A percentile compares a stretch with the other conserved stretches of the same genome.
Conservation (phyloP, 1,140 invertebrate species). For the Brachionus asplanchnoidis region DNA sequence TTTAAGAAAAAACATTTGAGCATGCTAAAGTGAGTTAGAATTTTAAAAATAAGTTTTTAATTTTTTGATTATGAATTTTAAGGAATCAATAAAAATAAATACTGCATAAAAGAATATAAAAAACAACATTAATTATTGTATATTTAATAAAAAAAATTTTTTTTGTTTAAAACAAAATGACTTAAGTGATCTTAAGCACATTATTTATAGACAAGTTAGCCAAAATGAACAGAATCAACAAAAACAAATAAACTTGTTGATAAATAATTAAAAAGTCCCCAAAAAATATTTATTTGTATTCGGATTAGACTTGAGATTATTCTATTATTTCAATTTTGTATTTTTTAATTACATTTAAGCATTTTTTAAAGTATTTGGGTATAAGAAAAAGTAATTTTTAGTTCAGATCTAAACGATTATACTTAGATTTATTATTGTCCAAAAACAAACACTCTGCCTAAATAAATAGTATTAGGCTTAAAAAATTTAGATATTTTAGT, state of each 20-base stretch:
- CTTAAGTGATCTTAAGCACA: not conserved
- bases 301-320: not conserved
- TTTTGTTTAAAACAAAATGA: not conserved
- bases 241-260: not conserved
- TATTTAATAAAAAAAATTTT: no score
- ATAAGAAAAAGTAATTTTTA: not conserved
- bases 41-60: no score
- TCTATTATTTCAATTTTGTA: not conserved
- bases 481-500: not conserved
- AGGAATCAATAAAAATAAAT: no score
- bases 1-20: no score
- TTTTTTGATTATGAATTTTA: no score
- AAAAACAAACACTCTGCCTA: not conserved
- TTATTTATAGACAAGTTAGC: not conserved
- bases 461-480: not conserved
- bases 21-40: no score
- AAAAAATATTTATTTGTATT: conserved; percentile 32
- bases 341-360: not conserved
- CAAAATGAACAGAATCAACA: not conserved
- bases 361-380: not conserved
- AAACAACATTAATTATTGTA: no score
- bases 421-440: not conserved
- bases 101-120: no score
- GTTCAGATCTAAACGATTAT: not conserved
- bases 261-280: not conserved